Evolutionary conservation across 2,888 invertebrate genomes (phyloP).

Genomic region (Ellobium chinense): DNA sequence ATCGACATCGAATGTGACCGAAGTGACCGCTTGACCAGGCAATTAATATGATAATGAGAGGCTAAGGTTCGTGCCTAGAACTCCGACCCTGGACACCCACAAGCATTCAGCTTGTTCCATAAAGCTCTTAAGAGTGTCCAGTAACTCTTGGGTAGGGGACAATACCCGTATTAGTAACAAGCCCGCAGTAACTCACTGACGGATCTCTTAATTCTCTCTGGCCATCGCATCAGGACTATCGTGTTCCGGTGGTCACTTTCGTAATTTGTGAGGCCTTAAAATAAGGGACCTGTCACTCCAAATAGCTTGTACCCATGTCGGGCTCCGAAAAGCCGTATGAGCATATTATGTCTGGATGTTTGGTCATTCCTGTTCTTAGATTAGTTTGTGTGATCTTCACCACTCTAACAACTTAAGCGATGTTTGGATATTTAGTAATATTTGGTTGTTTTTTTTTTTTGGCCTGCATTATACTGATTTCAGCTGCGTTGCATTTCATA

Average conservation of each 20-base stretch:
- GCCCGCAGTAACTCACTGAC: not conserved
- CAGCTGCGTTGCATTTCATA: too few relatives aligned
- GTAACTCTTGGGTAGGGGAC: not conserved
- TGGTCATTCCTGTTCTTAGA: too few relatives aligned
- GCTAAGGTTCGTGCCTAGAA: not conserved
- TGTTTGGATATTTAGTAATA: too few relatives aligned
- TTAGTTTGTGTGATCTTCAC: too few relatives aligned
- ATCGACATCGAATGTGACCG: not conserved
- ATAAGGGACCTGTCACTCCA: not conserved
- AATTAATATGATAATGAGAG: conserved; percentile 8
- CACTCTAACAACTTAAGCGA: too few relatives aligned
- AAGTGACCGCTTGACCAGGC: conserved; percentile 9
- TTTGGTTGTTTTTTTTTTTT: too few relatives aligned
- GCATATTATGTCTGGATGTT: too few relatives aligned
- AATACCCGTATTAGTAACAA: not conserved
- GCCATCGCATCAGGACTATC: not conserved
- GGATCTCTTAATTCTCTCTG: not conserved
- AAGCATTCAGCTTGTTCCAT: not conserved
- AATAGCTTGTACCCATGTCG: not conserved
- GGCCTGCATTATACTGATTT: too few relatives aligned
- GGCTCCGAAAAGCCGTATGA: too few relatives aligned
- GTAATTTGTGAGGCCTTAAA: not conserved
- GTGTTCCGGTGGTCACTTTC: not conserved
- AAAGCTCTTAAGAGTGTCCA: not conserved
- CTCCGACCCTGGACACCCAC: not conserved